Base-by-base conservation (phyloP, 2,888 invertebrate genomes). In the Sphaeridia pumilis region DNA sequence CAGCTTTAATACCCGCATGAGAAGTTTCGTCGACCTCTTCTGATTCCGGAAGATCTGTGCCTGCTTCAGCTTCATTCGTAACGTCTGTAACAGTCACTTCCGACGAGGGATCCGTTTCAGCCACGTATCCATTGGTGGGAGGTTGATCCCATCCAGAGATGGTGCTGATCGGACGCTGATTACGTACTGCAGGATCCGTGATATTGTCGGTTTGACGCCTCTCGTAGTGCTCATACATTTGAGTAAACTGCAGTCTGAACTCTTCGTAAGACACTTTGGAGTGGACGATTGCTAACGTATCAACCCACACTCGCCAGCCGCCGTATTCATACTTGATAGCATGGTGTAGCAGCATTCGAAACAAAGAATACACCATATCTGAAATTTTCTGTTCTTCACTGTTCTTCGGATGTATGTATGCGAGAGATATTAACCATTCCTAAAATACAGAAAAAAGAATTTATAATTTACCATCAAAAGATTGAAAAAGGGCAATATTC, bases 271-370 rank as follows among this genome's bases (percentile, higher is more conserved):
- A 93, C 7, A 97, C 95, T 80, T 97, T 97, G 1, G 97, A 97
- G 74, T 98, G 98, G 1, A 98, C 92, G 67, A 99, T 99, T 41
- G 98, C 97, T 56, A 99, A 73, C 0, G 98, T 99, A 70, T 99
- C 98, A 4, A 99, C 97, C 98, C 98, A 98, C 20, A 99, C 98
- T 56, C 98, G 75, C 98, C 98, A 99, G 17, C 98, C 98, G 4
- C 98, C 98, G 68, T 94, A 98, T 72, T 99, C 98, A 67, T 90
- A 90, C 70, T 97, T 95, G 65, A 99, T 93, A 36, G 98, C 98
- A 72, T 99, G 98, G 70, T 98, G 97, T 42, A 99, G 74, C 56
- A 99, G 75, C 89, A 97, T 94, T 17, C 93, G 80, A 74, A 99
- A 98, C 64, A 98, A 74, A 0, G 93, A 87, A 73, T 95, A 97